Conservation (phyloP, 2,888 invertebrate genomes). For the Drosophila kanekoi region DNA sequence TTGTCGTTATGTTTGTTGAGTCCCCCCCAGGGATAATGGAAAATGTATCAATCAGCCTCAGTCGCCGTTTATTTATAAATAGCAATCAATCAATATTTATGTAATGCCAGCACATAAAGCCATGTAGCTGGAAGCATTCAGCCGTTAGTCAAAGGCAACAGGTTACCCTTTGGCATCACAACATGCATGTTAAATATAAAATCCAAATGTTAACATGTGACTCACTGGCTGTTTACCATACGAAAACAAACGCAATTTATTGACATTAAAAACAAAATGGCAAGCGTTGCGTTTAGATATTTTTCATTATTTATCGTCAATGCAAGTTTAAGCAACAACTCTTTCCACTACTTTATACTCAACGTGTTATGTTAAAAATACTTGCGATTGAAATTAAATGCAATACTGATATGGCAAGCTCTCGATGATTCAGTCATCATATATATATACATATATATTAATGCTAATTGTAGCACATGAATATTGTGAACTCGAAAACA, state of each 20-base stretch:
- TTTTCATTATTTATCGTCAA: constrained; percentile 18
- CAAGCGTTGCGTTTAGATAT: constrained; percentile 13
- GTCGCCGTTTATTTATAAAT: constrained; percentile 55
- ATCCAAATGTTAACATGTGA: constrained; percentile 20
- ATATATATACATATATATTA: background rate
- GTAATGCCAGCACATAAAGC: constrained; percentile 21
- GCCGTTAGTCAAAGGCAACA: constrained; percentile 45
- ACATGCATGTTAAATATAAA: constrained; percentile 8
- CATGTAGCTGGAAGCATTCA: constrained; percentile 22
- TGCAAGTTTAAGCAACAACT: background rate
- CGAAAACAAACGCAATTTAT: constrained; percentile 42
- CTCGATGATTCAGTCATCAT: constrained; percentile 18
- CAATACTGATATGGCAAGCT: constrained; percentile 3
- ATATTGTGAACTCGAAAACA: constrained; percentile 10
- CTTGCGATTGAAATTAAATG: constrained; percentile 10
- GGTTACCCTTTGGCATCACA: constrained; percentile 42
- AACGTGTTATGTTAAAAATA: constrained; percentile 6
- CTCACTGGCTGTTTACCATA: constrained; percentile 30
- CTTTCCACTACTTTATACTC: constrained; percentile 1
- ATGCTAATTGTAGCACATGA: constrained; percentile 41
- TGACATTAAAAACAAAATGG: constrained; percentile 17
- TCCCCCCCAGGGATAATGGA: constrained; percentile 46
- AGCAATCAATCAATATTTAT: constrained; percentile 63
- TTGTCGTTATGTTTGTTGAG: constrained; percentile 33
- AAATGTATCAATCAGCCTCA: constrained; percentile 56